These are phyloP conservation scores for Centruroides sculpturatus DNA, from an alignment of 1,140 invertebrate species.

Conservation along the genomic window DNA sequence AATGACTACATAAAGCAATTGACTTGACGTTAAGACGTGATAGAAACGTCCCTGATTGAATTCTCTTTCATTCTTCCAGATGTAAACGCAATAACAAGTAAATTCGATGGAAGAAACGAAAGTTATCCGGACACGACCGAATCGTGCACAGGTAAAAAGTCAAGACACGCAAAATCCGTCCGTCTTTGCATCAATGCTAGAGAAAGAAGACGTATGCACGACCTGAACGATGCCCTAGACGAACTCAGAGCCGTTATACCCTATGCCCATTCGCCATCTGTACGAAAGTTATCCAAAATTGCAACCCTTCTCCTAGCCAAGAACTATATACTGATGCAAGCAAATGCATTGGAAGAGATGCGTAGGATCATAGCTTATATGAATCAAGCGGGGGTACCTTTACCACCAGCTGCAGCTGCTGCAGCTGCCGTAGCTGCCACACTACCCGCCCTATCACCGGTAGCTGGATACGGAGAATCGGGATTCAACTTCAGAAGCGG, in stretches of 20 bases:
- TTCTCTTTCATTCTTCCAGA: too few species aligned
- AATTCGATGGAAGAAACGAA: too few species aligned
- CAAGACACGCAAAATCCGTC: conserved; percentile 61
- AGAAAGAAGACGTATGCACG: conserved; percentile 89
- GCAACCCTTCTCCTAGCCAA: conserved; percentile 92
- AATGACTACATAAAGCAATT: too few species aligned
- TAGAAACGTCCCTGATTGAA: too few species aligned
- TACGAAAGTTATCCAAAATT: conserved; percentile 98
- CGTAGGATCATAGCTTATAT: conserved; percentile 45
- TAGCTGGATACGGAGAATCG: too few species aligned
- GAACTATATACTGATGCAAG: conserved; percentile 98
- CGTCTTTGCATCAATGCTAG: conserved; percentile 86
- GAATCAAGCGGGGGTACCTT: conserved; percentile 38
- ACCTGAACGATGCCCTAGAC: conserved; percentile 90
- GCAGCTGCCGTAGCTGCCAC: conserved; percentile 7
- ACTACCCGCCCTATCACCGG: background rate
- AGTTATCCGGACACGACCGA: too few species aligned
- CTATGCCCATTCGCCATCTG: conserved; percentile 91
- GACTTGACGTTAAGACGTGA: too few species aligned
- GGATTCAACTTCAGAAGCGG: too few species aligned
- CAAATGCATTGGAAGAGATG: conserved; percentile 78
- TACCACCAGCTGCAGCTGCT: conserved; percentile 23
- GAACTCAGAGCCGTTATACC: conserved; percentile 84
- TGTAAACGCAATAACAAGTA: too few species aligned
- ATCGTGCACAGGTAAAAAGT: background rate